Evolutionary conservation across 2,113 vertebrate species (phyloP).

Genomic region (Chascanopsetta lugubris): DNA sequence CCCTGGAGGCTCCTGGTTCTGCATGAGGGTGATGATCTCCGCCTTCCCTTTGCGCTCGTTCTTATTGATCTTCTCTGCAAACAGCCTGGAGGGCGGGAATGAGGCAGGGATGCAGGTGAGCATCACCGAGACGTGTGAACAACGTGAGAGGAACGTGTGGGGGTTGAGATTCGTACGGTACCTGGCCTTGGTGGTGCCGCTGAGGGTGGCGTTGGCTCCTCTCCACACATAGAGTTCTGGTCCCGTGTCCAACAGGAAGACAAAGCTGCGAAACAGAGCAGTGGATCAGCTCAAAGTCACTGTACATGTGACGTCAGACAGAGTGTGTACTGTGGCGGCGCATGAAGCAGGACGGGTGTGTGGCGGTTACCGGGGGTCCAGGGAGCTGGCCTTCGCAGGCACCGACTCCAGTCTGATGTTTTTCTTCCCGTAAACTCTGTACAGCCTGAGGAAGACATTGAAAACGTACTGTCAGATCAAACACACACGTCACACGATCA

Average conservation of each 20-base stretch:
- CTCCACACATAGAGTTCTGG: slow-evolving; percentile 92
- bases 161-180: slow-evolving; percentile 49
- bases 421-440: slow-evolving; percentile 95
- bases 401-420: slow-evolving; percentile 93
- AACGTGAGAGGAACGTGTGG: background rate
- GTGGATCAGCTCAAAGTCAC: background rate
- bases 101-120: background rate
- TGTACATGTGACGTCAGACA: background rate
- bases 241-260: slow-evolving; percentile 91
- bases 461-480: background rate
- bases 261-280: slow-evolving; percentile 80
- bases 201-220: slow-evolving; percentile 89
- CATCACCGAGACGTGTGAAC: background rate
- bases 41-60: slow-evolving; percentile 95
- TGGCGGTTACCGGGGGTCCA: slow-evolving; percentile 89
- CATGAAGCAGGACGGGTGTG: background rate
- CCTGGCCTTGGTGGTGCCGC: slow-evolving; percentile 95
- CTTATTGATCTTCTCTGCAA: slow-evolving; percentile 98
- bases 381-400: slow-evolving; percentile 85
- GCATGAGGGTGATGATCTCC: slow-evolving; percentile 85
- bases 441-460: slow-evolving; percentile 82
- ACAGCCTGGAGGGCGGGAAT: slow-evolving; percentile 81
- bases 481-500: background rate
- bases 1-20: slow-evolving; percentile 87
- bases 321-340: no score